Conservation (phyloP, 2,888 invertebrate species). For the Orthonychiurus folsomi region DNA sequence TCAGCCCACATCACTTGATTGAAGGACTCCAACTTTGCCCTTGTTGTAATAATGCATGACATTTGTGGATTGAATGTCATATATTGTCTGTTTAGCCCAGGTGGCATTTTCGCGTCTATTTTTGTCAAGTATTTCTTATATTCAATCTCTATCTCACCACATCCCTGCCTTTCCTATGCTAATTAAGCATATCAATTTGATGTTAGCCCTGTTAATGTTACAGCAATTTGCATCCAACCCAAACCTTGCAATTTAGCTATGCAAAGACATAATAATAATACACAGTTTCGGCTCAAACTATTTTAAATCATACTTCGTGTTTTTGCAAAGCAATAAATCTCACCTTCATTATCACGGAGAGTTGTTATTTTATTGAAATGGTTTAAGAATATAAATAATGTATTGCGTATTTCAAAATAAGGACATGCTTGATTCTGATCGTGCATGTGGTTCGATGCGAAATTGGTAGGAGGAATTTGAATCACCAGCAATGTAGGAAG, state of each 20-base stretch:
- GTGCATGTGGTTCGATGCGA: background rate
- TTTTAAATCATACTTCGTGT: background rate
- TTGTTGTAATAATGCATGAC: background rate
- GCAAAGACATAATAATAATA: too few relatives aligned
- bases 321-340: background rate
- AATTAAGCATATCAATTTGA: background rate
- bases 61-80: background rate
- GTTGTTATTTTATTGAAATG: too few relatives aligned
- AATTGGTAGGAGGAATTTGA: background rate
- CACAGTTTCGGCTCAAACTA: background rate
- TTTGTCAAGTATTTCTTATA: background rate
- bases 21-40: too few relatives aligned
- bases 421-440: background rate
- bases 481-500: slow-evolving; percentile 2
- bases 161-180: background rate
- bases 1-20: too few relatives aligned
- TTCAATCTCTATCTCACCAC: background rate
- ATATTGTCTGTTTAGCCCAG: too few relatives aligned
- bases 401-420: background rate
- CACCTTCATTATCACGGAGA: too few relatives aligned
- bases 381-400: too few relatives aligned
- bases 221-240: too few relatives aligned
- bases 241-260: too few relatives aligned
- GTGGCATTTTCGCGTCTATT: too few relatives aligned
- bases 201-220: too few relatives aligned